These are phyloP conservation scores for Malaclemys terrapin DNA, from an alignment of 2,113 vertebrate genomes.

Conservation along the genomic window DNA sequence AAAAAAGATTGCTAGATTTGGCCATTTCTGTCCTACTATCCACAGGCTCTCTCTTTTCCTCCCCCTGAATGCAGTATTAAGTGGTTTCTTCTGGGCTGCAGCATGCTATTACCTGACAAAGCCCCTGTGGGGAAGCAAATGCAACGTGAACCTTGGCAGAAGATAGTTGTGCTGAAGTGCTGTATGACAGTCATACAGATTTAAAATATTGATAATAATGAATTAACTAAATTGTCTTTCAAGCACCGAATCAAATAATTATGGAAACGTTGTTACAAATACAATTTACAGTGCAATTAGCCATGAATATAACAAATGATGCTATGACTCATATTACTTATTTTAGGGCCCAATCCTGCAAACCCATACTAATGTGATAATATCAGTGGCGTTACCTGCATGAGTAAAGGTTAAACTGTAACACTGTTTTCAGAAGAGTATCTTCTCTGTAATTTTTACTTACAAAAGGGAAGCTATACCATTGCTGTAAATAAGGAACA, in stretches of 20 bases:
- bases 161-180: neutral
- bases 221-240: neutral
- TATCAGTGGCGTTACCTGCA: accelerated
- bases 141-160: neutral
- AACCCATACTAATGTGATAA: neutral
- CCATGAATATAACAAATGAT: neutral
- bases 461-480: accelerated
- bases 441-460: neutral
- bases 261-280: accelerated
- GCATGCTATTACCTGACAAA: neutral
- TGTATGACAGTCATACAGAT: accelerated
- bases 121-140: neutral
- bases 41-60: neutral
- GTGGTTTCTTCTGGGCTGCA: neutral
- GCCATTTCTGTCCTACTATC: neutral
- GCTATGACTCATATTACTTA: neutral
- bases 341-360: neutral
- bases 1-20: neutral
- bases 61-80: neutral
- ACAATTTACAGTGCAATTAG: accelerated
- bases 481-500: neutral
- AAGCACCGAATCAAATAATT: neutral
- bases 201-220: neutral
- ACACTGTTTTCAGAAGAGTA: neutral
- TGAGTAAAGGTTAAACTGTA: accelerated